phyloP scores from a whole-genome alignment of 1,140 invertebrate species.

The Aphaenogaster floridana region DNA sequence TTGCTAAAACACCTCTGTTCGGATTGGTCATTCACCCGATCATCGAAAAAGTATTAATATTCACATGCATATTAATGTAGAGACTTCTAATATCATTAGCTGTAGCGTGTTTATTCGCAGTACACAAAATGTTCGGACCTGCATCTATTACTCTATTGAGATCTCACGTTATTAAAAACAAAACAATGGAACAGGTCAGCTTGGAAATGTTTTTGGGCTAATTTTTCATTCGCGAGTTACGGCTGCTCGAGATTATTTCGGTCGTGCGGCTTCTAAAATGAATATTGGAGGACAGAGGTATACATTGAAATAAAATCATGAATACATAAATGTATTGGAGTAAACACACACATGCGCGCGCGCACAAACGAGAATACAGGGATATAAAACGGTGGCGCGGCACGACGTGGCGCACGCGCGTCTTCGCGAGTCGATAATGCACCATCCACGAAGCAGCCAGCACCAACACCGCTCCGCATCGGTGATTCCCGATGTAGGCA shows the following conservation, averaged over 20 bases:
- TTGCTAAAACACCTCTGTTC: background rate
- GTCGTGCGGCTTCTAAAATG: background rate
- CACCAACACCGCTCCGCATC: slow-evolving; percentile 62
- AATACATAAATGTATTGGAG: background rate
- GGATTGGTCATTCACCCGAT: background rate
- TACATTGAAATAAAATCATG: slow-evolving; percentile 4
- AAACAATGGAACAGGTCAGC: background rate
- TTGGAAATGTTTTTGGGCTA: background rate
- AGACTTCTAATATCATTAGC: background rate
- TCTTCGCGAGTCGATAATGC: slow-evolving; percentile 71
- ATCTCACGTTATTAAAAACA: background rate
- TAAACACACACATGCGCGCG: background rate
- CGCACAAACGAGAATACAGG: background rate
- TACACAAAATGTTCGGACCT: background rate
- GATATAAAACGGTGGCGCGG: slow-evolving; percentile 8
- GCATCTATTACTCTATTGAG: background rate
- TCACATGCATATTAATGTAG: background rate
- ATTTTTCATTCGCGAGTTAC: background rate
- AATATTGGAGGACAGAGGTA: background rate
- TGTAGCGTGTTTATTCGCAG: background rate
- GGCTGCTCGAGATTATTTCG: background rate
- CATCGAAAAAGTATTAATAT: slow-evolving; percentile 4
- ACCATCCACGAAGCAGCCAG: slow-evolving; percentile 64
- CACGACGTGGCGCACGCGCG: slow-evolving; percentile 66
- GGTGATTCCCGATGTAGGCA: slow-evolving; percentile 39